These are phyloP conservation scores for Mola mola DNA, from an alignment of 2,113 vertebrate species.

Conservation along the genomic window DNA sequence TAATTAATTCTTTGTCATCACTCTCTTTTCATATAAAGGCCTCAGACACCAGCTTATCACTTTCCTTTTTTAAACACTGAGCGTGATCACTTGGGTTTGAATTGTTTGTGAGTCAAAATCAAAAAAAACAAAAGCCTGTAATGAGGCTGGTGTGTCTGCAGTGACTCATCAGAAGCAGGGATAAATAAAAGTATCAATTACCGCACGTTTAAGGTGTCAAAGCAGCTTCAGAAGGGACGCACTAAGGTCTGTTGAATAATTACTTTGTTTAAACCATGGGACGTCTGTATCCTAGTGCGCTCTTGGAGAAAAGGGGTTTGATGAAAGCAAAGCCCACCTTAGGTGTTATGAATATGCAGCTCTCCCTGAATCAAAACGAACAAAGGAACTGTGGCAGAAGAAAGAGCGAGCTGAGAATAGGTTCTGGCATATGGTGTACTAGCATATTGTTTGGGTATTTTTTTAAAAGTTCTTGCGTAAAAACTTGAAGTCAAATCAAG, in stretches of 20 bases:
- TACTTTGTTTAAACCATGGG: constrained; percentile 53
- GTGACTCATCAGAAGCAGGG: constrained; percentile 29
- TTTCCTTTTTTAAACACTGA: constrained; percentile 34
- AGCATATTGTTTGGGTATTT: neutral
- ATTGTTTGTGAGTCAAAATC: neutral
- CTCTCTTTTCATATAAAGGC: constrained; percentile 72
- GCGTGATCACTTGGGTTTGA: constrained; percentile 43
- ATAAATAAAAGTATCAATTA: constrained; percentile 61
- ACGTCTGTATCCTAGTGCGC: constrained; percentile 43
- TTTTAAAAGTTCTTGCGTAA: neutral
- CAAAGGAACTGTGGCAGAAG: constrained; percentile 30
- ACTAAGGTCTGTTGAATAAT: constrained; percentile 58
- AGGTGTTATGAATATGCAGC: constrained; percentile 45
- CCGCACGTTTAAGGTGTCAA: constrained; percentile 44
- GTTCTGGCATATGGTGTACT: neutral
- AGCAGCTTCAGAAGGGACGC: constrained; percentile 35
- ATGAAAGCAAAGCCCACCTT: constrained; percentile 57
- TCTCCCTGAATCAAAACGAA: constrained; percentile 43
- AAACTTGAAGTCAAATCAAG: neutral
- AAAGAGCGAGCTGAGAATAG: constrained; percentile 17
- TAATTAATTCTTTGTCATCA: constrained; percentile 75
- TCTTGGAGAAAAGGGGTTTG: constrained; percentile 43
- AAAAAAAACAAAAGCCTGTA: constrained; percentile 1
- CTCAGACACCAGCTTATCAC: constrained; percentile 42
- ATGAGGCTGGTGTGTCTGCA: constrained; percentile 38